Conservation (phyloP, 2,113 vertebrate genomes). For the Alethe diademata region DNA sequence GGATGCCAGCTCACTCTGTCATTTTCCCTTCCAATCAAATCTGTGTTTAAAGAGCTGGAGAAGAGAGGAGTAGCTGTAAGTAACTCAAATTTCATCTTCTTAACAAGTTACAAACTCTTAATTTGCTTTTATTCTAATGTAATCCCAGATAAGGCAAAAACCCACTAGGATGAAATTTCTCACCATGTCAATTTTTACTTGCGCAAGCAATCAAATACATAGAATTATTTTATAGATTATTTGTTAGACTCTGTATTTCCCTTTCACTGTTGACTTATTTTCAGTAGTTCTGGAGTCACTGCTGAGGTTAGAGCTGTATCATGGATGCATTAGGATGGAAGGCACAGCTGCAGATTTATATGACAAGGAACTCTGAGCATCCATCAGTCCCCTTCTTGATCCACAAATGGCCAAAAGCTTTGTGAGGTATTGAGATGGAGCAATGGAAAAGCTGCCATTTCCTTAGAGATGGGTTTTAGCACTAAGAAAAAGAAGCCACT, state of each 20-base stretch:
- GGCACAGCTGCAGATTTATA: fast-evolving
- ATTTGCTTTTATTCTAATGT: not conserved
- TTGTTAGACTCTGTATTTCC: not conserved
- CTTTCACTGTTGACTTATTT: not conserved
- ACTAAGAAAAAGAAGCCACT: not conserved
- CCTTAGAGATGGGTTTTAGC: not conserved
- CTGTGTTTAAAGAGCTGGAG: constrained; percentile 84
- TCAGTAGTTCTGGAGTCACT: not conserved
- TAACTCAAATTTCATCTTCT: constrained; percentile 15
- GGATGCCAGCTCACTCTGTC: constrained; percentile 90
- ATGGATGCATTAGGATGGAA: not conserved
- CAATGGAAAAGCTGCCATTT: not conserved
- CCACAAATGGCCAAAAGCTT: not conserved
- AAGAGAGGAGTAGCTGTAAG: constrained; percentile 90
- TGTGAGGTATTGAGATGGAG: fast-evolving
- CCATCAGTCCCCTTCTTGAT: not conserved
- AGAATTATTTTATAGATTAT: not conserved
- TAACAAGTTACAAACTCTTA: not conserved
- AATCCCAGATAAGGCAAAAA: not conserved
- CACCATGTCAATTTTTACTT: not conserved
- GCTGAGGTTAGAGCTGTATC: not conserved
- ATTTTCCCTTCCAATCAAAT: constrained; percentile 81
- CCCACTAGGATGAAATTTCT: not conserved
- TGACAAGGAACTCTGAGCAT: not conserved
- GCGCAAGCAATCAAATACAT: not conserved